Conservation (phyloP, 1,140 invertebrate species). For the Aphelenchoides fujianensis region DNA sequence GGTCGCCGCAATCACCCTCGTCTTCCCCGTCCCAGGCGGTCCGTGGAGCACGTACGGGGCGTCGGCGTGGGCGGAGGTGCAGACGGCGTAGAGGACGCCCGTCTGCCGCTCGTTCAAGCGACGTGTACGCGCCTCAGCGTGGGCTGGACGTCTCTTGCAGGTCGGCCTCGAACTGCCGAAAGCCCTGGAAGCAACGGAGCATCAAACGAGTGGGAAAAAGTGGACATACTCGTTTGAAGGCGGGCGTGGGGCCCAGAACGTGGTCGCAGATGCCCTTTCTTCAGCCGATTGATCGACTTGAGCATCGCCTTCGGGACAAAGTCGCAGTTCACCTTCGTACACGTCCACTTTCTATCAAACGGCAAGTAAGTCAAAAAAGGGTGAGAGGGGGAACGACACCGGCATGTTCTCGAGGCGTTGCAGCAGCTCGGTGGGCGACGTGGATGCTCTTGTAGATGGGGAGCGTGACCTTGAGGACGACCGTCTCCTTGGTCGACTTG, state of each 20-base stretch:
- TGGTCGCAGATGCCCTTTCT: not conserved
- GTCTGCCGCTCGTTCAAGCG: not conserved
- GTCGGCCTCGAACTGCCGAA: not conserved
- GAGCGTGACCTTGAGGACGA: no score
- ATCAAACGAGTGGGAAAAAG: conserved; percentile 1
- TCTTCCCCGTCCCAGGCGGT: conserved; percentile 3
- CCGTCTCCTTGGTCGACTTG: no score
- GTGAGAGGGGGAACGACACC: no score
- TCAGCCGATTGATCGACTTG: not conserved
- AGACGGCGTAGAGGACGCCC: not conserved
- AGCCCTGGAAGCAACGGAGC: not conserved
- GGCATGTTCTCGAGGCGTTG: no score
- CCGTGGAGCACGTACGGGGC: not conserved
- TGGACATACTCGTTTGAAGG: not conserved
- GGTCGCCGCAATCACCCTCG: not conserved
- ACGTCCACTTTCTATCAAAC: conserved; percentile 1
- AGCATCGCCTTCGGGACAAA: not conserved
- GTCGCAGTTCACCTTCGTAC: not conserved
- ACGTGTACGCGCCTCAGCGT: not conserved
- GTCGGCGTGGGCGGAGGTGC: not conserved
- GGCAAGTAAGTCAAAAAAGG: no score
- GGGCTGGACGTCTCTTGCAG: not conserved
- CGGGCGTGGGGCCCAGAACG: not conserved
- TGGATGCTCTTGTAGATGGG: no score
- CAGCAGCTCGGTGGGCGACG: no score